phyloP scores from a whole-genome alignment of 2,113 vertebrate genomes.

The Serinus canaria region DNA sequence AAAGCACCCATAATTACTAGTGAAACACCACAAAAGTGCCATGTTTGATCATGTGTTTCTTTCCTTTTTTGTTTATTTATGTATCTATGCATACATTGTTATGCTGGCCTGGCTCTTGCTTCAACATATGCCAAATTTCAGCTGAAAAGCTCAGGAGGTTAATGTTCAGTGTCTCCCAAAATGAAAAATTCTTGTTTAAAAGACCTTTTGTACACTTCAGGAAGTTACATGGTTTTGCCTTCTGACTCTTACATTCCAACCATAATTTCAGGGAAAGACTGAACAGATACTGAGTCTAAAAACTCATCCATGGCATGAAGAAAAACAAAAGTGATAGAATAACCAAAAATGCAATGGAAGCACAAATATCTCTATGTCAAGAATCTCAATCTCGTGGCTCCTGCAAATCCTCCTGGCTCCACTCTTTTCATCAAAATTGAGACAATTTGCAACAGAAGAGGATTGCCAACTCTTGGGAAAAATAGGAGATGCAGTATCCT shows the following conservation, averaged over 20 bases:
- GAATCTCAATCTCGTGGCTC: background rate
- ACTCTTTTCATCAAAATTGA: background rate
- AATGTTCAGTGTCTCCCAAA: background rate
- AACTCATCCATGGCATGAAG: background rate
- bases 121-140: background rate
- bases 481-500: background rate
- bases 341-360: background rate
- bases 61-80: background rate
- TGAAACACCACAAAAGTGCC: background rate
- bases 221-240: background rate
- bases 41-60: background rate
- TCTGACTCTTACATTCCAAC: background rate
- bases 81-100: background rate
- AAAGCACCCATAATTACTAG: background rate
- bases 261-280: background rate
- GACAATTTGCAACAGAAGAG: background rate
- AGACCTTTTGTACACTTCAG: background rate
- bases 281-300: background rate
- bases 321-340: background rate
- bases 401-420: background rate
- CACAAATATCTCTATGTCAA: background rate
- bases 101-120: background rate
- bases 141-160: background rate
- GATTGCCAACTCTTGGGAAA: background rate
- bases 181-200: conserved; percentile 11